Percentiles rank a stretch among this genome's conserved stretches.
These are phyloP conservation scores for Melolontha melolontha DNA, from an alignment of 2,888 invertebrate species.

Conservation along the genomic window DNA sequence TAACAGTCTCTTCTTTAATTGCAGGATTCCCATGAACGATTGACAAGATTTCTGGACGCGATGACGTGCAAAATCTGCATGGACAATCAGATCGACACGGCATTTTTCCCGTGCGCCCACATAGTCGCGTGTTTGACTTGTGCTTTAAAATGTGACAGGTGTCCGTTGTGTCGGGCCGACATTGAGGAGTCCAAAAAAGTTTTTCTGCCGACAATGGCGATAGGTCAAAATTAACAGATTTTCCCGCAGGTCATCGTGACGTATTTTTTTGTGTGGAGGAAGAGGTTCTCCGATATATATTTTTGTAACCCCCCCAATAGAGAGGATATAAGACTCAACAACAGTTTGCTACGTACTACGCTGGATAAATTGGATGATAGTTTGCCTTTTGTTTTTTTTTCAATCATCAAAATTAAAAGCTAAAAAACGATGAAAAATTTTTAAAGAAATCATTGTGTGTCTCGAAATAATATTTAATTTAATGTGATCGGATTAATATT, in stretches of 20 bases:
- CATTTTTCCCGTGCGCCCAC: constrained; percentile 91
- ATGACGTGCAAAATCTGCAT: constrained; percentile 90
- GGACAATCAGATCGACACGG: constrained; percentile 85
- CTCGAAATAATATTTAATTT: constrained; percentile 31
- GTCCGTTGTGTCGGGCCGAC: constrained; percentile 80
- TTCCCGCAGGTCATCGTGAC: no score
- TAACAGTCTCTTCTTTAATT: constrained; percentile 37
- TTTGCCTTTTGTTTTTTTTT: constrained; percentile 3
- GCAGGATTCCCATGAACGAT: constrained; percentile 69
- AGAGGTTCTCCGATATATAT: constrained; percentile 8
- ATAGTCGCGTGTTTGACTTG: constrained; percentile 84
- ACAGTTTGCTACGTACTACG: background rate
- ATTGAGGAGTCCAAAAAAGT: constrained; percentile 79
- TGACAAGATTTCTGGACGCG: constrained; percentile 72
- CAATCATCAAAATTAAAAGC: background rate
- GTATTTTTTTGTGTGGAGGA: no score
- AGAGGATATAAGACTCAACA: constrained; percentile 40
- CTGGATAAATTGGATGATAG: background rate
- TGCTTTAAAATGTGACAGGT: constrained; percentile 79
- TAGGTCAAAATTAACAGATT: constrained; percentile 12
- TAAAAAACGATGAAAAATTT: background rate
- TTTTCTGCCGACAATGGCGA: constrained; percentile 70
- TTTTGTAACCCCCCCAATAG: constrained; percentile 26
- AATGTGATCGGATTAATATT: constrained; percentile 14
- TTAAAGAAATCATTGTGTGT: constrained; percentile 9